phyloP scores from a whole-genome alignment of 2,888 invertebrate species.

The Brachyptera risi region DNA sequence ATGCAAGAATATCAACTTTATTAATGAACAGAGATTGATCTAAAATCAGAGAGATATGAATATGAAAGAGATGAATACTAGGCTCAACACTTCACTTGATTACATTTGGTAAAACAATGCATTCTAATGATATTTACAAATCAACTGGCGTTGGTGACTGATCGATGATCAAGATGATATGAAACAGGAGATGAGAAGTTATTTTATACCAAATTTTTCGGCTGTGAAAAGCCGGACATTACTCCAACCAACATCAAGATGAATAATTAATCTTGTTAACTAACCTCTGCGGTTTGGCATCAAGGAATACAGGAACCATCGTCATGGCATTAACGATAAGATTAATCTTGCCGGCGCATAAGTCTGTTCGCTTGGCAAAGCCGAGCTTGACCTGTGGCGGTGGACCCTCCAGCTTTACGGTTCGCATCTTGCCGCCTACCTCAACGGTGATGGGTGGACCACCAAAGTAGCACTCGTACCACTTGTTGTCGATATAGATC shows the following conservation, averaged over 20 bases:
- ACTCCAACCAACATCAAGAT: no score
- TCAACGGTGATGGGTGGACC: slow-evolving; percentile 79
- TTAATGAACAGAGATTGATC: neutral
- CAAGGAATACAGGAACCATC: slow-evolving; percentile 75
- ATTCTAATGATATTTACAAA: no score
- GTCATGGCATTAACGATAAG: slow-evolving; percentile 76
- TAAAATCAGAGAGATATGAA: neutral
- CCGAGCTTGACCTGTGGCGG: slow-evolving; percentile 93
- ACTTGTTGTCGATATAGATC: slow-evolving; percentile 80
- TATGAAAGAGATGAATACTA: no score
- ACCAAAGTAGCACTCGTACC: slow-evolving; percentile 91
- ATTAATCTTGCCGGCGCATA: slow-evolving; percentile 80
- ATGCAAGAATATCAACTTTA: slow-evolving; percentile 29
- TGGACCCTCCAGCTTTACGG: slow-evolving; percentile 82
- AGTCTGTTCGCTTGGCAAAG: slow-evolving; percentile 66
- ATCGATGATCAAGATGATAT: no score
- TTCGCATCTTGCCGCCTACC: slow-evolving; percentile 70
- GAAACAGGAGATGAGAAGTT: no score
- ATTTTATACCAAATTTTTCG: no score
- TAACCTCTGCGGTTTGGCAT: slow-evolving; percentile 72
- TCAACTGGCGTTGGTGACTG: no score
- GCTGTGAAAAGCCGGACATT: no score
- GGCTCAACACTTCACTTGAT: no score
- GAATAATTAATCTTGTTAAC: slow-evolving; percentile 28
- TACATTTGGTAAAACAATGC: no score